Base-by-base conservation (phyloP, 1,140 invertebrate species). In the Luehdorfia chinensis region DNA sequence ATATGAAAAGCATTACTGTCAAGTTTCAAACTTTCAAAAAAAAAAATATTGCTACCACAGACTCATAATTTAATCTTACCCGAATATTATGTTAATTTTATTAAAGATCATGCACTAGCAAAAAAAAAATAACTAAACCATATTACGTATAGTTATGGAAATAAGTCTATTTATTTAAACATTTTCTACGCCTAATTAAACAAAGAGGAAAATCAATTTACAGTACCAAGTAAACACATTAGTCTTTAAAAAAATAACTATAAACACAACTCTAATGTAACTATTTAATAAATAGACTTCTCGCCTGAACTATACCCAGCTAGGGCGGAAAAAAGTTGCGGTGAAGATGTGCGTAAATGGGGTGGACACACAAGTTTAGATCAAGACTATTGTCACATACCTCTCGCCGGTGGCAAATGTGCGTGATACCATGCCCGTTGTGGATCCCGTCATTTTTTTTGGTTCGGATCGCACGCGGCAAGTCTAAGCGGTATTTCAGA, bases 361-460 rank as follows among this genome's bases (percentile, higher is more conserved):
- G 39, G 39, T 43, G 39, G 39, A 51, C 55, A 62, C 55, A 58
- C 59, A 57, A 53, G 25, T 19, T 45, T 45, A 27, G 41, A 51
- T 48, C 19, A 12, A 44, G 23, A 25, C 23, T 52, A 32, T 49
- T 39, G 21, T 59, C 44, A 59, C 59, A 59, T 59, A 63, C 59
- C 59, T 63, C 39, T 43, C 15, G 25, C 14, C 4, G 23, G n/a
- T 43, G 25, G 39, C 14, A 43, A 28, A 43, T 49, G 32, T 41
- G 25, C 9, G 28, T 34, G 39, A 58, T 50, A 62, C 51, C 50
- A 57, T 46, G 59, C 54, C 54, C 56, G 53, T 28, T 51, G 47
- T 43, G 27, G 39, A 28, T 16, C 27, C 6, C 23, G 8, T 30
- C 23, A 18, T 39, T 14, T 43, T 44, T 49, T 52, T 47, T 33